Evolutionary conservation across 2,888 invertebrate species (phyloP).

Genomic region (Eueremaeus valkanovi): DNA sequence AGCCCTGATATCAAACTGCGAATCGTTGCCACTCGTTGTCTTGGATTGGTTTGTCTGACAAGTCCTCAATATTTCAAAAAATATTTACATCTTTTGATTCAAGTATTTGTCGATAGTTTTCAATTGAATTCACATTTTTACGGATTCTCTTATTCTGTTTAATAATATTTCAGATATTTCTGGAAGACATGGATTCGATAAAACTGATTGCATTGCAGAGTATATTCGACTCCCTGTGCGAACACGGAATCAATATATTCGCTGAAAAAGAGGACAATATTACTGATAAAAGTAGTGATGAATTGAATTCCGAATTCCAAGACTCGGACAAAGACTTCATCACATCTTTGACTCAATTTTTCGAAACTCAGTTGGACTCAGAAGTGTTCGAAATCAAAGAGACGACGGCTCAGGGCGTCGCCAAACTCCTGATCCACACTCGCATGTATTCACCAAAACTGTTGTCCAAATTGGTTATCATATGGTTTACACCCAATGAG

Average conservation of each 20-base stretch:
- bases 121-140: no score
- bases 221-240: slow-evolving; percentile 65
- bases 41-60: slow-evolving; percentile 68
- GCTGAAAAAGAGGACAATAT: background rate
- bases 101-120: background rate
- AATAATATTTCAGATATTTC: no score
- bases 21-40: slow-evolving; percentile 65
- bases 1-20: slow-evolving; percentile 61
- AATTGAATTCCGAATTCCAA: background rate
- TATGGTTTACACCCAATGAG: slow-evolving; percentile 77
- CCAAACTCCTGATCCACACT: slow-evolving; percentile 60
- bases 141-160: slow-evolving; percentile 48
- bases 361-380: slow-evolving; percentile 5
- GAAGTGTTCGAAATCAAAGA: background rate
- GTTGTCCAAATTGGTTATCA: slow-evolving; percentile 66
- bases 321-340: background rate
- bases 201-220: slow-evolving; percentile 62
- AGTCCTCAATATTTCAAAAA: slow-evolving; percentile 20
- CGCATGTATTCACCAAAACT: slow-evolving; percentile 65
- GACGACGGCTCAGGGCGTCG: slow-evolving; percentile 30
- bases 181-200: slow-evolving; percentile 56
- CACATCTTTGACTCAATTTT: background rate
- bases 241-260: slow-evolving; percentile 60
- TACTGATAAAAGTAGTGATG: no score
- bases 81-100: slow-evolving; percentile 13